These are phyloP conservation scores for Onychostruthus taczanowskii DNA, from an alignment of 2,113 vertebrate species.

Conservation along the genomic window DNA sequence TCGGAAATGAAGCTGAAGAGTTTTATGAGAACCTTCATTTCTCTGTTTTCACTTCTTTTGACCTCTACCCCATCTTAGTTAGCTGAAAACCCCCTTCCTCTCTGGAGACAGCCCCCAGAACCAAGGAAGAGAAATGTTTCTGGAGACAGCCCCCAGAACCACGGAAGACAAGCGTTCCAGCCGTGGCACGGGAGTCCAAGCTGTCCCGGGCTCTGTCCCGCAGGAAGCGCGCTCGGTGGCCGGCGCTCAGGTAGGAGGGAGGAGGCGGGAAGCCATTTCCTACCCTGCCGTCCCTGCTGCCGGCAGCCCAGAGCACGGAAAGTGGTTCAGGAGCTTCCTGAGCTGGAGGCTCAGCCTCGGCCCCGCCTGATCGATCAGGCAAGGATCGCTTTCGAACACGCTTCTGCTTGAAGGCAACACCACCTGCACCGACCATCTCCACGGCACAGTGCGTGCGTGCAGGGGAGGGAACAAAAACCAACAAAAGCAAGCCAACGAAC, in stretches of 20 bases:
- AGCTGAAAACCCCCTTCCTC: not conserved
- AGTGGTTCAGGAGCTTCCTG: accelerated
- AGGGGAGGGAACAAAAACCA: accelerated
- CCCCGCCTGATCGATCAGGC: accelerated
- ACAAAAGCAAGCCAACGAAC: not conserved
- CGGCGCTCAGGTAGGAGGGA: not conserved
- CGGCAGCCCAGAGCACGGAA: not conserved
- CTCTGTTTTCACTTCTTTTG: not conserved
- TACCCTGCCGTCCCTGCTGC: not conserved
- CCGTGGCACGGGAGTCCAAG: accelerated
- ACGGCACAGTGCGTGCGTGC: accelerated
- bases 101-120: no score
- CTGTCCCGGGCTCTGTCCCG: accelerated
- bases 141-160: accelerated
- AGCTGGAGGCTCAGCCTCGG: not conserved
- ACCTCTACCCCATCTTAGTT: no score
- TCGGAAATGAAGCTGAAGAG: not conserved
- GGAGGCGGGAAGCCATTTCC: not conserved
- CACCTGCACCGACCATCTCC: not conserved
- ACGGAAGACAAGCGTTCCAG: accelerated
- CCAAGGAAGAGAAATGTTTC: no score
- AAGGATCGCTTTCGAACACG: accelerated
- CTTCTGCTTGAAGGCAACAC: not conserved
- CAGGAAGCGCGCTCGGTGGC: accelerated
- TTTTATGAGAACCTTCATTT: not conserved